Percentiles rank a stretch among this genome's conserved stretches.
These are phyloP conservation scores for Psittacula echo DNA, from an alignment of 2,797 vertebrate species.

Conservation along the genomic window DNA sequence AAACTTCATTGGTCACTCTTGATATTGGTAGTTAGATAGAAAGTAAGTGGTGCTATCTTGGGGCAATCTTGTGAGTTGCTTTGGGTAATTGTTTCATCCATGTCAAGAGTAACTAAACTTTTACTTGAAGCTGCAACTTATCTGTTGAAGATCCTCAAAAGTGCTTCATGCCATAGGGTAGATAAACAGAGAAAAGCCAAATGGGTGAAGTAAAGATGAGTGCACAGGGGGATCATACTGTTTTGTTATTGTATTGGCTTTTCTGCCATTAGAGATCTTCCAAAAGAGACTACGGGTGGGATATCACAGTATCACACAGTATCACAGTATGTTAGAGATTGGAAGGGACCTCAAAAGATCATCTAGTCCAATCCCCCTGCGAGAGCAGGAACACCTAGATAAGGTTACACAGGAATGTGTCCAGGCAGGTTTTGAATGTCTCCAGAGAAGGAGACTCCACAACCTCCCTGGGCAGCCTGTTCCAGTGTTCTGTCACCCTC, in stretches of 20 bases:
- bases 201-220: neutral
- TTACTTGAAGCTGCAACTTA: neutral
- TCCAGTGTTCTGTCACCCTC: too few species aligned
- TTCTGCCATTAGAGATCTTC: neutral
- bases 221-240: neutral
- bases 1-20: neutral
- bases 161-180: neutral
- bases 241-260: neutral
- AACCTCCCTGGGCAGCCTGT: too few species aligned
- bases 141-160: neutral
- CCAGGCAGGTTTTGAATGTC: too few species aligned
- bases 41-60: neutral
- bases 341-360: too few species aligned
- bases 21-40: neutral
- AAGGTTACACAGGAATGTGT: too few species aligned
- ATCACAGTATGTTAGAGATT: too few species aligned
- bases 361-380: too few species aligned
- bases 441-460: too few species aligned
- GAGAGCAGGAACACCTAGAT: too few species aligned
- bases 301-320: neutral
- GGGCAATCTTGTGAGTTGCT: neutral
- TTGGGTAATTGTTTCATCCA: neutral
- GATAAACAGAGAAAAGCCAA: neutral
- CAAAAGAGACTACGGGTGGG: neutral
- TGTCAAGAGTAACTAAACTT: neutral